phyloP scores from a whole-genome alignment of 2,888 invertebrate species.

The Pachydiplax longipennis region DNA sequence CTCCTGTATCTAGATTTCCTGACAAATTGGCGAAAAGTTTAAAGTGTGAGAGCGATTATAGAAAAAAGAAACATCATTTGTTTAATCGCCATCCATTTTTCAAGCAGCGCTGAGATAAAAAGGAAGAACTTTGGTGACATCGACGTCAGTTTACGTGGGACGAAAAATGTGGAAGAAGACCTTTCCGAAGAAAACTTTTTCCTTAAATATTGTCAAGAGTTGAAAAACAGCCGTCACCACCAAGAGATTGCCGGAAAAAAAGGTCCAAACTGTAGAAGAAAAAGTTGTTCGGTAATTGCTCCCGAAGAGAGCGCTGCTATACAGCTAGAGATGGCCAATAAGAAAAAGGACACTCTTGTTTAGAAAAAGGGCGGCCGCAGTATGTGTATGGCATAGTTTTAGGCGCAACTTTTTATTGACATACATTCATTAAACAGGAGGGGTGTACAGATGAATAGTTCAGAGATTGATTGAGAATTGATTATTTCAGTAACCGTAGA shows the following conservation, averaged over 20 bases:
- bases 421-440: no score
- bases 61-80: neutral
- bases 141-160: neutral
- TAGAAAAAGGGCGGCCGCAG: no score
- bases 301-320: neutral
- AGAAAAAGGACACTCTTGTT: neutral
- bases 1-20: no score
- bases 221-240: neutral
- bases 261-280: neutral
- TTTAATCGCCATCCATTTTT: neutral
- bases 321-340: neutral
- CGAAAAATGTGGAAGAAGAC: neutral
- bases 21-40: no score
- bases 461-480: no score
- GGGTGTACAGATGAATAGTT: no score
- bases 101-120: neutral
- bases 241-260: neutral
- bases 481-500: no score
- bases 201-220: slow-evolving; percentile 1
- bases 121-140: neutral
- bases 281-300: neutral
- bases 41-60: no score
- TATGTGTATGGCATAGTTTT: no score
- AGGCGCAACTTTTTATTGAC: no score
- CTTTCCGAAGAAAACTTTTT: neutral